Percentiles rank a stretch among this genome's conserved stretches.
Evolutionary conservation across 2,888 invertebrate species (phyloP).

Genomic region (Saturnia pavonia): DNA sequence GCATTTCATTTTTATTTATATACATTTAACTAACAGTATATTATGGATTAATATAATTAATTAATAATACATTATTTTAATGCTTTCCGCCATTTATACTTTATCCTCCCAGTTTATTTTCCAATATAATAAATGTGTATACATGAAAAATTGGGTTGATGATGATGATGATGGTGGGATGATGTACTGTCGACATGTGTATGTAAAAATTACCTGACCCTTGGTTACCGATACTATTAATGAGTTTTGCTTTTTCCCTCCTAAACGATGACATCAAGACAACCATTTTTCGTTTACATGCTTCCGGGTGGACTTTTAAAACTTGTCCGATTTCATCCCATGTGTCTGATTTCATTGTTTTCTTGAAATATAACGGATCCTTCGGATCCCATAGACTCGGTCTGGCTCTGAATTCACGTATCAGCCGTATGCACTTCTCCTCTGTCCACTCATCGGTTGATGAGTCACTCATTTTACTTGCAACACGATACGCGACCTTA

Average conservation of each 20-base stretch:
- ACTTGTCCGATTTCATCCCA: slow-evolving; percentile 42
- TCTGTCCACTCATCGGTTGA: slow-evolving; percentile 43
- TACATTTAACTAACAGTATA: too few species aligned
- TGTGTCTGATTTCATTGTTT: slow-evolving; percentile 34
- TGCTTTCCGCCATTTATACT: too few species aligned
- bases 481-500: slow-evolving; percentile 38
- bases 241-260: slow-evolving; percentile 49
- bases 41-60: too few species aligned
- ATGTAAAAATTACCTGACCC: slow-evolving; percentile 27
- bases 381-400: slow-evolving; percentile 47
- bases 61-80: too few species aligned
- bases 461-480: slow-evolving; percentile 34
- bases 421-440: slow-evolving; percentile 43
- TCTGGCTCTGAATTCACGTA: slow-evolving; percentile 40
- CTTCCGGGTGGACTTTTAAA: slow-evolving; percentile 32
- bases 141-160: too few species aligned
- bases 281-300: slow-evolving; percentile 48
- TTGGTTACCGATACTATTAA: slow-evolving; percentile 31
- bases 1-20: too few species aligned
- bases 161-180: too few species aligned
- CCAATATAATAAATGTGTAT: too few species aligned
- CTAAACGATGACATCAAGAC: slow-evolving; percentile 49
- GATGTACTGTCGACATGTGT: too few species aligned
- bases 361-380: slow-evolving; percentile 40
- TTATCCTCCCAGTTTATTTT: too few species aligned